These are phyloP conservation scores for Cyphotilapia sp. DNA, from an alignment of 2,113 vertebrate species.

Conservation along the genomic window DNA sequence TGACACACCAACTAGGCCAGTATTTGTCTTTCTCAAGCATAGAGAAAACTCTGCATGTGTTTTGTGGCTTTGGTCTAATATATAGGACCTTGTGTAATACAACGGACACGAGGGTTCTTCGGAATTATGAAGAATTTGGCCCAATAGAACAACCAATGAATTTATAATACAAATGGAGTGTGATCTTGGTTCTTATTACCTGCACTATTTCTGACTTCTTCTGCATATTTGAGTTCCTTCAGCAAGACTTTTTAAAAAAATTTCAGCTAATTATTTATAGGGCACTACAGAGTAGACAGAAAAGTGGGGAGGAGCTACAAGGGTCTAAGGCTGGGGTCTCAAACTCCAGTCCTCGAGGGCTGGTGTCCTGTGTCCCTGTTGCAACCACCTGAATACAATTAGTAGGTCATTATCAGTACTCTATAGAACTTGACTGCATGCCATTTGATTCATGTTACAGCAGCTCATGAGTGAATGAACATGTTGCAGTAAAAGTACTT, in stretches of 20 bases:
- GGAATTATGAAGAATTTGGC: not conserved
- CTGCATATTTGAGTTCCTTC: not conserved
- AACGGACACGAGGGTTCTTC: fast-evolving
- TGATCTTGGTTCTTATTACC: not conserved
- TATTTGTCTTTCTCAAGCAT: not conserved
- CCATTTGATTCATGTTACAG: not conserved
- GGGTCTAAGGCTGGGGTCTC: not conserved
- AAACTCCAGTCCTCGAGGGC: not conserved
- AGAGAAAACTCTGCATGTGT: not conserved
- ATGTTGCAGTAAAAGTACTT: not conserved
- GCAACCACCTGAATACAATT: not conserved
- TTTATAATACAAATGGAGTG: not conserved
- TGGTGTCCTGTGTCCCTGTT: not conserved
- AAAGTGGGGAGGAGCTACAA: not conserved
- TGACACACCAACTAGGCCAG: not conserved
- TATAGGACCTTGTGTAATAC: not conserved
- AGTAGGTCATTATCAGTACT: not conserved
- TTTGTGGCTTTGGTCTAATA: not conserved
- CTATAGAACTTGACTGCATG: not conserved
- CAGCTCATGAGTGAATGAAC: not conserved
- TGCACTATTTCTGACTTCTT: not conserved
- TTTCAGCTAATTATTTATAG: not conserved
- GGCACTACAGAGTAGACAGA: not conserved
- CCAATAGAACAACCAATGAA: not conserved
- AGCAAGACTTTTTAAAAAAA: not conserved